Evolutionary conservation across 2,888 invertebrate species (phyloP), one percentile per base, ranked within the genome.

Genomic region (Cactoblastis cactorum): DNA sequence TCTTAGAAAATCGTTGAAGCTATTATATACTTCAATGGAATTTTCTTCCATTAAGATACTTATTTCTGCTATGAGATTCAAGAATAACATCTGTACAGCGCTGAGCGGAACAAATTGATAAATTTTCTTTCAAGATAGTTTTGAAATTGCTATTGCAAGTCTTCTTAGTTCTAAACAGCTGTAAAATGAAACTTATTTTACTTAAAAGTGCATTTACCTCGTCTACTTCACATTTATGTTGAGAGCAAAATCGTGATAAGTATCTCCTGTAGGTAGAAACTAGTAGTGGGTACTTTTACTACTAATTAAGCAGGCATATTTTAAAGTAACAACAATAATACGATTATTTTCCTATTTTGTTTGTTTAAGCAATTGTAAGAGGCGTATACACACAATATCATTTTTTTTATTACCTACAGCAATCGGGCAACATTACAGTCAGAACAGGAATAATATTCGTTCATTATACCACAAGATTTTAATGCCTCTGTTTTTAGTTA

Each of bases 161-260:
- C 37, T 47, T 9, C 47, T 47, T 37, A 47, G 35, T 47, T 47
- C 46, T 46, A 46, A 46, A 35, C 47, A 47, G 47, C 24, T 48
- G 24, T 48, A 48, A 37, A 47, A 47, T 47, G 47, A 37, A 48
- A 37, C 24, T 38, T 48, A 22, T 48, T 24, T 37, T 24, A 24
- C 14, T 24, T 37, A 11, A 37, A 22, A 37, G 47, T 48, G 17
- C 47, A 48, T 48, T 48, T 48, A 48, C 47, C 47, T 37, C 37
- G 43, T 28, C 28, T 41, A 1, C 9, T 15, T 37, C 17, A 37
- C 11, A 11, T 2, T 5, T 15, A 2, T 17, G 9, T 43, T 28
- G n/a, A n/a, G 28, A 12, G 22, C 19, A 35, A 17, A 32, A 32
- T 32, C 17, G 4, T 28, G 28, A 6, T 28, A 28, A 28, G 28